Percentiles rank a stretch among this genome's conserved stretches.
phyloP scores from a whole-genome alignment of 2,888 invertebrate genomes.

The Nemapogon koenigi region DNA sequence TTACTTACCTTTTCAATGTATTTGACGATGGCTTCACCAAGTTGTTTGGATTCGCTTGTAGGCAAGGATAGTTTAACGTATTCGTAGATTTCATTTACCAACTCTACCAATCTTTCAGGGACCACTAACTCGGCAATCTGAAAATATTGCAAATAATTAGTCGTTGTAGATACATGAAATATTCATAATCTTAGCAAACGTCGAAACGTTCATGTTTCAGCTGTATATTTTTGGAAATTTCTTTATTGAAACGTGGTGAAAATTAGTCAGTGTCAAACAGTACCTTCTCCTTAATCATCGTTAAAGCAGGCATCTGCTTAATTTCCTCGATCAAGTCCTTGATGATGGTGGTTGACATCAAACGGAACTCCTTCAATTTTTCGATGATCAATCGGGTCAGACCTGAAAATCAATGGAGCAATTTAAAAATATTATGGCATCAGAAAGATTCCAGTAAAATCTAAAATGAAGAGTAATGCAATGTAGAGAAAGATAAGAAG shows the following conservation, averaged over 20 bases:
- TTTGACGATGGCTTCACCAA: constrained; percentile 62
- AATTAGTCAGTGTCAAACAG: too few species aligned
- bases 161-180: not conserved
- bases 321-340: constrained; percentile 38
- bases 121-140: constrained; percentile 55
- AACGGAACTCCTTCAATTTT: constrained; percentile 47
- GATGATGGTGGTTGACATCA: constrained; percentile 29
- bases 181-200: not conserved
- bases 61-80: constrained; percentile 66
- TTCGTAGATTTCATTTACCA: constrained; percentile 61
- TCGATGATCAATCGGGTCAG: constrained; percentile 44
- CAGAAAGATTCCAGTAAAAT: not conserved
- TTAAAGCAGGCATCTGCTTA: constrained; percentile 44
- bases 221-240: not conserved
- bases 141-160: constrained; percentile 6
- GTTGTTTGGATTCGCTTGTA: constrained; percentile 67
- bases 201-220: not conserved
- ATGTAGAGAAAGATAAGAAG: too few species aligned
- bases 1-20: constrained; percentile 73
- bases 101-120: constrained; percentile 59
- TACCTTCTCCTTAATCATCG: constrained; percentile 45
- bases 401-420: constrained; percentile 26
- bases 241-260: too few species aligned
- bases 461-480: not conserved
- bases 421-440: not conserved